A percentile compares a stretch with the other conserved stretches of the same genome.
Conservation (phyloP, 2,113 vertebrate species). For the Salminus brasiliensis region DNA sequence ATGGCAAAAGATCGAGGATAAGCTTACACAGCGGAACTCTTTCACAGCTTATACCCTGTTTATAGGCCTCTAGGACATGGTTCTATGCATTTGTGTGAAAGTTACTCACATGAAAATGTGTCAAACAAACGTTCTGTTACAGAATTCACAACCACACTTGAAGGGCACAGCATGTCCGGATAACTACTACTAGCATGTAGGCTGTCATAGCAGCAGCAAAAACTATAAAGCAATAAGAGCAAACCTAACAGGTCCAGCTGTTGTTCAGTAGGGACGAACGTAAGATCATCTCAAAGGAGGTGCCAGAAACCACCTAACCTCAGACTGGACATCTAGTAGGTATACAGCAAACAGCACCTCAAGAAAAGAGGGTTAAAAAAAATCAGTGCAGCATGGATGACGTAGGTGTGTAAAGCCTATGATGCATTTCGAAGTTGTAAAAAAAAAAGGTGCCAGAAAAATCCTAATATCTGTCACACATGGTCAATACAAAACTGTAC, state of each 20-base stretch:
- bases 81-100: neutral
- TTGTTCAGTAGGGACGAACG: neutral
- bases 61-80: neutral
- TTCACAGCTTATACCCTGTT: neutral
- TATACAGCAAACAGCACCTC: neutral
- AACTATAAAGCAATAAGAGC: too few species aligned
- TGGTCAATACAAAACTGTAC: neutral
- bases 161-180: neutral
- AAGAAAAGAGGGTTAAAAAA: neutral
- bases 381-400: conserved; percentile 33
- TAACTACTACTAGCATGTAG: neutral
- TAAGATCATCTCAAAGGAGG: neutral
- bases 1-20: neutral
- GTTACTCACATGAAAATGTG: neutral
- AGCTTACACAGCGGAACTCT: neutral
- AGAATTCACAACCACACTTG: neutral
- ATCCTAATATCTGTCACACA: neutral
- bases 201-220: neutral
- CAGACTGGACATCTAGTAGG: neutral
- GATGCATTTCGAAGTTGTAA: neutral
- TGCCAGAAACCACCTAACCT: neutral
- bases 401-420: neutral
- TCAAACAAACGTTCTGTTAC: neutral
- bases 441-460: neutral
- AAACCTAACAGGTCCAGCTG: neutral